These are phyloP conservation scores for Platanista minor DNA, from an alignment of 2,113 vertebrate genomes.

Conservation along the genomic window DNA sequence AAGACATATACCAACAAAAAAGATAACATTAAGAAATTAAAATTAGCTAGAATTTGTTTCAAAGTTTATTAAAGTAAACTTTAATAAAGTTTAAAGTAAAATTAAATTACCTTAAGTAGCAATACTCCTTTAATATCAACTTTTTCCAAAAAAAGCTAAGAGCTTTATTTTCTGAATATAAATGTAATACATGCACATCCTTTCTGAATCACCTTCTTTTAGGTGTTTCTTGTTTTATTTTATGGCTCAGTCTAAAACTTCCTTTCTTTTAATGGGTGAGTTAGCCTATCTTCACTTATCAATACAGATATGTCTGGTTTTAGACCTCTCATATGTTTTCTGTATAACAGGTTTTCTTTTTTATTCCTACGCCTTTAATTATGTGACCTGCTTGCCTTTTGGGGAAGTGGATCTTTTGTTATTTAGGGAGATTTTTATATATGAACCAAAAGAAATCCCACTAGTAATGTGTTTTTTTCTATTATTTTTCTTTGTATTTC, in stretches of 20 bases:
- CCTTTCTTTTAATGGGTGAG: background rate
- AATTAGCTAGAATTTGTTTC: background rate
- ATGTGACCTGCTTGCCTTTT: background rate
- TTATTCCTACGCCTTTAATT: slow-evolving; percentile 7
- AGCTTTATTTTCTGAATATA: background rate
- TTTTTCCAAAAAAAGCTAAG: background rate
- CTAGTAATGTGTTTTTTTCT: background rate
- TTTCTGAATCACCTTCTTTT: background rate
- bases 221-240: background rate
- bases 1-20: slow-evolving; percentile 40
- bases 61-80: background rate
- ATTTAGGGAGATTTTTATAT: background rate
- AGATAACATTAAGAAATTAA: background rate
- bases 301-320: background rate
- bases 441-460: background rate
- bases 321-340: background rate
- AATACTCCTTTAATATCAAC: background rate
- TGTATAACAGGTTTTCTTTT: background rate
- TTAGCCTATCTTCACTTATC: background rate
- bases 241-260: background rate
- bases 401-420: background rate
- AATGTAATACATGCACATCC: background rate
- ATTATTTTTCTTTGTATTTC: background rate
- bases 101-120: slow-evolving; percentile 16
- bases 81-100: slow-evolving; percentile 8